Base-by-base conservation (phyloP, 2,797 vertebrate genomes). In the Lemur catta region DNA sequence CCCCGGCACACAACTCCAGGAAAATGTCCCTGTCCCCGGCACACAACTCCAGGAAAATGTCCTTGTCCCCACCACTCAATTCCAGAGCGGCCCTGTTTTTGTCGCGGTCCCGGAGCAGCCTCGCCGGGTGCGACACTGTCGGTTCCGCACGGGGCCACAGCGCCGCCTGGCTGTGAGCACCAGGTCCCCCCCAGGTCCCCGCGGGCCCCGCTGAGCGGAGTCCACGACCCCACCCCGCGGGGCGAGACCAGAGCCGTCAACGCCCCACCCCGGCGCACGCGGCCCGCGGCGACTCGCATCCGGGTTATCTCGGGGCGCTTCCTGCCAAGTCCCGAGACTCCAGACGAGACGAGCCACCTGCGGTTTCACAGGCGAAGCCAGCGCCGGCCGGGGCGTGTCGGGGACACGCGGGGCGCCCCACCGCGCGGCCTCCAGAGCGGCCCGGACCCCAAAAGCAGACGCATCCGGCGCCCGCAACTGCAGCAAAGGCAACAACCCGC, bases 141-240 rank as follows among this genome's bases (percentile, higher is more conserved):
- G 22, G 0, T 43, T 20, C 38, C 10, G 67, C 55, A 14, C 15
- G 18, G 0, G 26, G 67, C 33, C 76, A n/a, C 10, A 15, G 11
- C 33, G 0, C 6, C 2, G 18, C 35, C 28, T 28, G 1, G 7
- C 17, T 1, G 7, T 35, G 26, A 38, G 41, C 4, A 48, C 80
- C 13, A 46, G 18, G 35, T 33, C 69, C 48, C 67, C 8, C n/a
- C 38, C 80, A 1, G 24, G n/a, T 17, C 52, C 43, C 14, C 1
- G 6, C 46, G 50, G 50, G 14, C n/a, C n/a, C 22, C 11, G 41
- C 59, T 8, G 35, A 33, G 6, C 74, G 35, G 13, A 38, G 43
- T n/a, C 38, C 33, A 52, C 41, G n/a, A 65, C 59, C 41, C 30
- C 38, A 12, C 15, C 24, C 55, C 38, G 22, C 2, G 38, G 13